Conservation (phyloP, 2,797 vertebrate species). For the Sylvilagus floridanus region DNA sequence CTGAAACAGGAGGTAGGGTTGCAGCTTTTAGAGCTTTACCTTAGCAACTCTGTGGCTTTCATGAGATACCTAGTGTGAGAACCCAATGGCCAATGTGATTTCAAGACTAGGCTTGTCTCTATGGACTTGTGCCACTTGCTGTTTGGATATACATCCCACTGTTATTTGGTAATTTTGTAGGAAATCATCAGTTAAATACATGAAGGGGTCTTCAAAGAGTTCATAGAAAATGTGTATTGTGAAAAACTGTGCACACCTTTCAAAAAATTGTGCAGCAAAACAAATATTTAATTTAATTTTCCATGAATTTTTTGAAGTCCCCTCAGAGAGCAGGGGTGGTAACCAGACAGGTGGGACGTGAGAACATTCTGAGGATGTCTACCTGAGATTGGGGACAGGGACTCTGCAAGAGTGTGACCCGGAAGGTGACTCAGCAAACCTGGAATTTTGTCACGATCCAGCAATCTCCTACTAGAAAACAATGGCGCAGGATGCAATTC, state of each 20-base stretch:
- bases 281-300: no score
- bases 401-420: not conserved
- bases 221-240: no score
- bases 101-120: not conserved
- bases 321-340: not conserved
- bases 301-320: no score
- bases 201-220: no score
- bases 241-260: no score
- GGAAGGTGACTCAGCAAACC: slow-evolving; percentile 27
- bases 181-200: not conserved
- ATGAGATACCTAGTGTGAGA: not conserved
- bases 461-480: not conserved
- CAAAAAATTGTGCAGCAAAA: no score
- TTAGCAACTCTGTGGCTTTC: not conserved
- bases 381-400: not conserved
- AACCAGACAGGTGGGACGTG: not conserved
- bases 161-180: slow-evolving; percentile 23
- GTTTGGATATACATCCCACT: not conserved
- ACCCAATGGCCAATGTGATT: not conserved
- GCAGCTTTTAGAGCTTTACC: not conserved
- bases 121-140: not conserved
- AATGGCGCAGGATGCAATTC: not conserved
- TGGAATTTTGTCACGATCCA: slow-evolving; percentile 14
- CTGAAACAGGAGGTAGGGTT: not conserved
- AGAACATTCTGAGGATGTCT: not conserved